A percentile compares a stretch with the other conserved stretches of the same genome.
These are phyloP conservation scores for Nibea albiflora DNA, from an alignment of 2,113 vertebrate species.

Conservation along the genomic window DNA sequence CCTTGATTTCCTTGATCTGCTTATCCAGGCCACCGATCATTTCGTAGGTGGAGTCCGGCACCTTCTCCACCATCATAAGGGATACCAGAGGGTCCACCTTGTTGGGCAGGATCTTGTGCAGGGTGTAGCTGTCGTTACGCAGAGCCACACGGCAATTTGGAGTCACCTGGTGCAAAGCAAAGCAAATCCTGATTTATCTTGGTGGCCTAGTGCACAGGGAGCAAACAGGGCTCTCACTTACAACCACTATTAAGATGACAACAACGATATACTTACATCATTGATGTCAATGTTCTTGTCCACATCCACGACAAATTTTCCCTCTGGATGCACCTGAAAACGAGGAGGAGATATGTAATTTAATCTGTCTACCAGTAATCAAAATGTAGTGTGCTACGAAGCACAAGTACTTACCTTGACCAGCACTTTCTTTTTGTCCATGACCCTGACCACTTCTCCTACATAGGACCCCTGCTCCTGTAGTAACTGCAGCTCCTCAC, in stretches of 20 bases:
- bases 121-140: conserved; percentile 97
- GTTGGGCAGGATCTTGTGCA: conserved; percentile 99
- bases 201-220: neutral
- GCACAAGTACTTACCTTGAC: conserved; percentile 89
- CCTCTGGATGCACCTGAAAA: conserved; percentile 95
- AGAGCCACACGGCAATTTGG: conserved; percentile 97
- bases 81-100: conserved; percentile 98
- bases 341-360: neutral
- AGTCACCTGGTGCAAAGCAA: conserved; percentile 87
- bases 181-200: neutral
- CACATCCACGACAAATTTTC: conserved; percentile 98
- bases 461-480: conserved; percentile 99
- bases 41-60: conserved; percentile 97
- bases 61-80: conserved; percentile 99
- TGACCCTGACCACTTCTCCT: conserved; percentile 97
- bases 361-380: neutral
- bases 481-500: conserved; percentile 96
- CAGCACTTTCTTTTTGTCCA: conserved; percentile 99
- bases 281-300: conserved; percentile 99
- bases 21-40: conserved; percentile 99
- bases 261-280: conserved; percentile 86
- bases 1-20: conserved; percentile 99
- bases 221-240: neutral
- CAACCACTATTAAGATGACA: neutral
- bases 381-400: neutral